phyloP scores from a whole-genome alignment of 2,888 invertebrate species.

The Calameuta filiformis region DNA sequence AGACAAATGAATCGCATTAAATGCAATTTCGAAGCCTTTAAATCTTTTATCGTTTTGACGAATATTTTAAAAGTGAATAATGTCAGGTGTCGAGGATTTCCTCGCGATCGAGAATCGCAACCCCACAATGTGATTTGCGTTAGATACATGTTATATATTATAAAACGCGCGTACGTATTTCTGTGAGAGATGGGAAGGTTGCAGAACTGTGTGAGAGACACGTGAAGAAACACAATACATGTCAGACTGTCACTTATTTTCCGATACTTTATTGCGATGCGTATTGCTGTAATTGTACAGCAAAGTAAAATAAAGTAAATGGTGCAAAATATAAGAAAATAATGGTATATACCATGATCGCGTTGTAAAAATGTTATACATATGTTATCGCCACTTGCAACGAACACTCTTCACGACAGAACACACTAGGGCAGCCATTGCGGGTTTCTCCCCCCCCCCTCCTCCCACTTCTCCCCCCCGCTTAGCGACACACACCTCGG shows the following conservation, averaged over 20 bases:
- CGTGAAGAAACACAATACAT: slow-evolving; percentile 24
- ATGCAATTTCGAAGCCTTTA: not conserved
- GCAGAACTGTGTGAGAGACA: not conserved
- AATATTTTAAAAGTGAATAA: not conserved
- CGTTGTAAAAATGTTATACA: not conserved
- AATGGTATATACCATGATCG: not conserved
- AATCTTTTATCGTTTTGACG: not conserved
- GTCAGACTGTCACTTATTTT: slow-evolving; percentile 59
- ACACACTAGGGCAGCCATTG: not conserved
- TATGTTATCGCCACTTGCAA: slow-evolving; percentile 33
- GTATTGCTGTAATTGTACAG: not conserved
- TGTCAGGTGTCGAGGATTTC: slow-evolving; percentile 18
- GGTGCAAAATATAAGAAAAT: slow-evolving; percentile 25
- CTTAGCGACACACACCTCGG: slow-evolving; percentile 19
- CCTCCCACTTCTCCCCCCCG: too few species aligned
- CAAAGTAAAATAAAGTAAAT: slow-evolving; percentile 29
- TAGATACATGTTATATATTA: slow-evolving; percentile 28
- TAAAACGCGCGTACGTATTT: not conserved
- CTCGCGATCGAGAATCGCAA: slow-evolving; percentile 41
- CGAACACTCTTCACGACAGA: slow-evolving; percentile 40
- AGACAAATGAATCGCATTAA: not conserved
- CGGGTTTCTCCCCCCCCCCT: not conserved
- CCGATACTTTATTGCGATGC: slow-evolving; percentile 46
- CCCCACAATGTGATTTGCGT: slow-evolving; percentile 38
- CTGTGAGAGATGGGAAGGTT: not conserved